phyloP scores from a whole-genome alignment of 2,797 vertebrate genomes.

The Varecia variegata region DNA sequence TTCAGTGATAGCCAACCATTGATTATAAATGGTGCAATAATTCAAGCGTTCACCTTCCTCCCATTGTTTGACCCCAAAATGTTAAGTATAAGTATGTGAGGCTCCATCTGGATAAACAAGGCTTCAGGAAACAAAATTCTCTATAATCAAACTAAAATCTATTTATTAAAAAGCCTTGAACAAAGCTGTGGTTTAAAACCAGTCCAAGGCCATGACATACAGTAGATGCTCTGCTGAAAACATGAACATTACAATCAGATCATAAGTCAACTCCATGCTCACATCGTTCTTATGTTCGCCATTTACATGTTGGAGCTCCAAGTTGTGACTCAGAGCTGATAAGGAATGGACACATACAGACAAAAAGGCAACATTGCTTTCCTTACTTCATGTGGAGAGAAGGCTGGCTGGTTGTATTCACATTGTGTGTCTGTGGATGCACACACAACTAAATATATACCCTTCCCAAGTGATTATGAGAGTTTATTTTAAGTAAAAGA shows the following conservation, averaged over 20 bases:
- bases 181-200: slow-evolving; percentile 77
- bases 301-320: slow-evolving; percentile 45
- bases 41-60: slow-evolving; percentile 72
- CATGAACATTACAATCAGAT: slow-evolving; percentile 81
- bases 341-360: slow-evolving; percentile 28
- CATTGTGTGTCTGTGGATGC: neutral
- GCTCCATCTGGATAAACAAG: slow-evolving; percentile 76
- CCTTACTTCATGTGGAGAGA: neutral
- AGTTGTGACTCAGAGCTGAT: slow-evolving; percentile 32
- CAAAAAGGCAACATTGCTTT: neutral
- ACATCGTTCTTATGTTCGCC: slow-evolving; percentile 64
- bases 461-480: neutral
- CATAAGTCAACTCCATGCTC: slow-evolving; percentile 74
- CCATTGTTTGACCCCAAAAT: slow-evolving; percentile 77
- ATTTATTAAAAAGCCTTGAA: slow-evolving; percentile 82
- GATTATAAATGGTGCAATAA: slow-evolving; percentile 72
- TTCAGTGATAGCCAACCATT: slow-evolving; percentile 41
- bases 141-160: slow-evolving; percentile 72
- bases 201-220: slow-evolving; percentile 67
- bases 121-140: slow-evolving; percentile 74
- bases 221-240: slow-evolving; percentile 80
- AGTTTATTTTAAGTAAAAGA: slow-evolving; percentile 13
- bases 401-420: neutral
- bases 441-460: neutral
- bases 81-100: slow-evolving; percentile 77